These are phyloP conservation scores for Spisula subtruncata DNA, from an alignment of 2,888 invertebrate species.

Conservation along the genomic window DNA sequence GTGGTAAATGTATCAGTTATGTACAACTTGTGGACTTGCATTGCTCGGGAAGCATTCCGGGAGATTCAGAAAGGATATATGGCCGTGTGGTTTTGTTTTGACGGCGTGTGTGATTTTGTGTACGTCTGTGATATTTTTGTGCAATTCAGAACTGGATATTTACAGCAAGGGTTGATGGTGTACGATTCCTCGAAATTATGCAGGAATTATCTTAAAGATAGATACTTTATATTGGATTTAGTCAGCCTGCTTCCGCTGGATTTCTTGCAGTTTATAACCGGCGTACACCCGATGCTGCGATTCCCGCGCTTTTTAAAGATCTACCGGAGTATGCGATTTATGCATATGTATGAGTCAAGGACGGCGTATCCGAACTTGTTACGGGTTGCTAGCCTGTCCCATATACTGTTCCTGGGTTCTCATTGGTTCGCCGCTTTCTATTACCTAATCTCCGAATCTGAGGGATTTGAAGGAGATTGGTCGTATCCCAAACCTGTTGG, in stretches of 20 bases:
- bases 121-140: constrained; percentile 96
- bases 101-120: constrained; percentile 95
- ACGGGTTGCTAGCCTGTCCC: constrained; percentile 97
- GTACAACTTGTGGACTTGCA: constrained; percentile 98
- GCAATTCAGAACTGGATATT: constrained; percentile 97
- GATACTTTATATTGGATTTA: constrained; percentile 95
- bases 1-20: constrained; percentile 95
- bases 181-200: constrained; percentile 97
- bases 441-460: constrained; percentile 94
- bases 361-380: constrained; percentile 98
- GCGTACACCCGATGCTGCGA: constrained; percentile 92
- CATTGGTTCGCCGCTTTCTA: constrained; percentile 99
- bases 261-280: constrained; percentile 94
- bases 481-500: constrained; percentile 90
- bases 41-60: constrained; percentile 97
- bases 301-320: constrained; percentile 89
- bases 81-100: constrained; percentile 88
- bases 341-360: constrained; percentile 98
- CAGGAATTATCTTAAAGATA: constrained; percentile 95
- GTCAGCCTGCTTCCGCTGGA: constrained; percentile 95
- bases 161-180: constrained; percentile 96
- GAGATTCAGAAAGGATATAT: constrained; percentile 91
- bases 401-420: constrained; percentile 96
- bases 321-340: constrained; percentile 94
- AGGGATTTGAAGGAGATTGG: constrained; percentile 89